These are phyloP conservation scores for Brachystomella parvula DNA, from an alignment of 1,140 invertebrate genomes.

Conservation along the genomic window DNA sequence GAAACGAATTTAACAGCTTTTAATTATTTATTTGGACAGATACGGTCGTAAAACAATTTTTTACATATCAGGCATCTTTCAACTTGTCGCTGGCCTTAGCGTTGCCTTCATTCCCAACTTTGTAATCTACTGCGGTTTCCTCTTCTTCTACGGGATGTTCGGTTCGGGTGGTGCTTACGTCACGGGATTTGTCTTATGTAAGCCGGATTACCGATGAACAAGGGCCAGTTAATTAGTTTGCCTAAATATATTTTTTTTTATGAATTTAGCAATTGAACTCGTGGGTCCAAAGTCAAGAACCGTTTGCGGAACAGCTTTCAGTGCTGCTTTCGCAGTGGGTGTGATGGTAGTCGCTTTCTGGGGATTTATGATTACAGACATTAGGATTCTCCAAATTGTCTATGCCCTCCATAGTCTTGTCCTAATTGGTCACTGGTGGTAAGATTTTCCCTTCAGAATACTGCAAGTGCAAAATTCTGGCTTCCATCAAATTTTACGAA, in stretches of 20 bases:
- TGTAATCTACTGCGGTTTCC: slow-evolving; percentile 19
- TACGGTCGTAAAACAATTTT: slow-evolving; percentile 71
- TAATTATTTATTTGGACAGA: slow-evolving; percentile 37
- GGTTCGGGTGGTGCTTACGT: slow-evolving; percentile 37
- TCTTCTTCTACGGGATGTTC: slow-evolving; percentile 38
- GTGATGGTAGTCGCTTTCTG: slow-evolving; percentile 36
- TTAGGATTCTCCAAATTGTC: slow-evolving; percentile 58
- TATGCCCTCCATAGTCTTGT: slow-evolving; percentile 67
- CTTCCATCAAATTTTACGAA: too few relatives aligned
- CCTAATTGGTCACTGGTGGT: slow-evolving; percentile 68
- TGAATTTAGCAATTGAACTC: slow-evolving; percentile 34
- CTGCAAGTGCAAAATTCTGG: not conserved
- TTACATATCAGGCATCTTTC: slow-evolving; percentile 48
- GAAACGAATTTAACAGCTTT: not conserved
- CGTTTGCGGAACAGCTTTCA: slow-evolving; percentile 35
- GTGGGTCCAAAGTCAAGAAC: slow-evolving; percentile 33
- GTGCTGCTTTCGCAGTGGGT: slow-evolving; percentile 31
- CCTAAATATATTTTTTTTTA: slow-evolving; percentile 2
- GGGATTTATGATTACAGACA: slow-evolving; percentile 26
- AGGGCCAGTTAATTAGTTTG: slow-evolving; percentile 11
- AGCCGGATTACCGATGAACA: slow-evolving; percentile 9
- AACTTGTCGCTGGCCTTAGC: slow-evolving; percentile 32
- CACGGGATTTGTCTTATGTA: slow-evolving; percentile 38
- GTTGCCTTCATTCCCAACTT: slow-evolving; percentile 33
- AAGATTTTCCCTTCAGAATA: not conserved